phyloP scores from a whole-genome alignment of 2,888 invertebrate genomes.

The Strigamia crassipes region DNA sequence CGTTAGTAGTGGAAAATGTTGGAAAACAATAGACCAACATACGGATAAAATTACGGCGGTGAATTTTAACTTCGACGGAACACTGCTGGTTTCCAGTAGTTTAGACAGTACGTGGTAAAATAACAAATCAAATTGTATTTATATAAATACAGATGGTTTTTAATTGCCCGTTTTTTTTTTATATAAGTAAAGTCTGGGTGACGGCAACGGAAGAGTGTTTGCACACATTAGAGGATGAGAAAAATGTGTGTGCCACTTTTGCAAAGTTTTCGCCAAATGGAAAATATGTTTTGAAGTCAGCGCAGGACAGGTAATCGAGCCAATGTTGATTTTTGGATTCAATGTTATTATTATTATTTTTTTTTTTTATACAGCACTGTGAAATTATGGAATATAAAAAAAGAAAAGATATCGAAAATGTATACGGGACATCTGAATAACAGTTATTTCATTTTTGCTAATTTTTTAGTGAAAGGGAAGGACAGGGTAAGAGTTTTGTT shows the following conservation, averaged over 20 bases:
- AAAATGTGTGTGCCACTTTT: constrained; percentile 99
- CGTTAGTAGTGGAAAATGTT: constrained; percentile 93
- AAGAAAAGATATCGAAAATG: constrained; percentile 97
- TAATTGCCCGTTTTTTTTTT: not conserved
- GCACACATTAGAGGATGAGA: constrained; percentile 98
- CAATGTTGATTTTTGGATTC: no score
- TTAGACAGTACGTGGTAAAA: constrained; percentile 95
- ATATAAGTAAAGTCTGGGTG: constrained; percentile 94
- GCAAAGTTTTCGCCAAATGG: constrained; percentile 99
- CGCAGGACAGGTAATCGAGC: constrained; percentile 77
- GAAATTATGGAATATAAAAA: constrained; percentile 98
- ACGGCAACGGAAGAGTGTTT: constrained; percentile 98
- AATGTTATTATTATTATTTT: not conserved
- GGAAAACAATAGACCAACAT: constrained; percentile 97
- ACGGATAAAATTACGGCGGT: constrained; percentile 99
- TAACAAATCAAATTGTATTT: not conserved
- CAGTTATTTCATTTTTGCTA: constrained; percentile 99
- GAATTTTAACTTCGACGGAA: constrained; percentile 97
- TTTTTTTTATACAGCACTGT: constrained; percentile 68
- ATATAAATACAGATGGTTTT: no score
- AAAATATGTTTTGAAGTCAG: constrained; percentile 97
- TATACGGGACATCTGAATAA: constrained; percentile 98
- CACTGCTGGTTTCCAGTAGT: constrained; percentile 96
- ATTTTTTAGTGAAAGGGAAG: constrained; percentile 92
- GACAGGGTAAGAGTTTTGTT: not conserved